Evolutionary conservation across 2,888 invertebrate genomes (phyloP).

Genomic region (Andricus quercusramuli): DNA sequence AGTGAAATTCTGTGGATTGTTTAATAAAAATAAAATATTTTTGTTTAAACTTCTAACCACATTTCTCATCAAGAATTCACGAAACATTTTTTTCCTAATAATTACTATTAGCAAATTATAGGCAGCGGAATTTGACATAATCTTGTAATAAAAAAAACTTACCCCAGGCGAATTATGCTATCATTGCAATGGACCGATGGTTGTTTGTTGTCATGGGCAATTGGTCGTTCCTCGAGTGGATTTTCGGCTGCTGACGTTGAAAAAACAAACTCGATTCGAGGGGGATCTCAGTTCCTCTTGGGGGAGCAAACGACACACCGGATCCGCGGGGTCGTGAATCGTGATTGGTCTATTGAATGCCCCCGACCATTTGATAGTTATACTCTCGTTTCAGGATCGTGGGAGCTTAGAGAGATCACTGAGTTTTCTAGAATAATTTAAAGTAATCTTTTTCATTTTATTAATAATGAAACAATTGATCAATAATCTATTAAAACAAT

Average conservation of each 20-base stretch:
- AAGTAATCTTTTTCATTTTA: not conserved
- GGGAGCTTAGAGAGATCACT: slow-evolving; percentile 43
- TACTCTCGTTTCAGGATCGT: slow-evolving; percentile 48
- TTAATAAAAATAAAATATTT: no score
- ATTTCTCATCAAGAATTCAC: no score
- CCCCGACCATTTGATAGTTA: slow-evolving; percentile 46
- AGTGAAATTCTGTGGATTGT: no score
- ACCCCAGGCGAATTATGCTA: slow-evolving; percentile 50
- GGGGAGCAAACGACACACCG: slow-evolving; percentile 63
- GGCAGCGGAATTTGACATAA: not conserved
- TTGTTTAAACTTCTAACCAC: no score
- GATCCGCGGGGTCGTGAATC: slow-evolving; percentile 58
- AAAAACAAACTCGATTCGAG: slow-evolving; percentile 73
- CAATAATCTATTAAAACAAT: not conserved
- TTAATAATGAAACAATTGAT: not conserved
- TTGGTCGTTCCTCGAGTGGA: slow-evolving; percentile 71
- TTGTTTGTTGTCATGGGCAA: slow-evolving; percentile 73
- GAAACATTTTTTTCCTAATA: not conserved
- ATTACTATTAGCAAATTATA: not conserved
- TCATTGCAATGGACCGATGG: slow-evolving; percentile 47
- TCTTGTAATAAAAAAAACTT: not conserved
- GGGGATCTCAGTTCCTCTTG: slow-evolving; percentile 60
- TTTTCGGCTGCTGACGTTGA: slow-evolving; percentile 68
- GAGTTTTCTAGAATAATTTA: not conserved
- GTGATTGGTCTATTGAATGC: slow-evolving; percentile 74